Conservation (phyloP, 2,888 invertebrate genomes). For the Brachyptera risi region DNA sequence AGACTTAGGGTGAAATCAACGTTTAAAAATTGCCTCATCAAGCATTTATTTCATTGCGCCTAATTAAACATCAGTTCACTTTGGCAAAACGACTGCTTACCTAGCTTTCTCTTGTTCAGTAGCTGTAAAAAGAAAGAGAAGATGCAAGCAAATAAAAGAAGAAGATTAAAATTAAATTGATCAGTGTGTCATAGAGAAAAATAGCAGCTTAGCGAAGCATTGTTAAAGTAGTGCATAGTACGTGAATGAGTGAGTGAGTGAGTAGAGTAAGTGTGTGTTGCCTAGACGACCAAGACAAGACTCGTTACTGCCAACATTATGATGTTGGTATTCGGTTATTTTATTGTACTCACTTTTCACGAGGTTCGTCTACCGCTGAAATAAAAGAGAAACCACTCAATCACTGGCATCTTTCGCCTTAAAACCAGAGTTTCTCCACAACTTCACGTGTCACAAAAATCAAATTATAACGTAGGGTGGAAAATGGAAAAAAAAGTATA, state of each 20-base stretch:
- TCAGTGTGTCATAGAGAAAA: constrained; percentile 11
- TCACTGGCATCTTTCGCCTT: constrained; percentile 9
- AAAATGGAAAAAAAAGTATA: no score
- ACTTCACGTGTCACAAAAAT: no score
- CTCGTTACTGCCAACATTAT: background rate
- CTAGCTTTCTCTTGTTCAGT: constrained; percentile 39
- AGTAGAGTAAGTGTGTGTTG: background rate
- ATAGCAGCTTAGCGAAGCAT: constrained; percentile 9
- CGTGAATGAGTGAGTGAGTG: background rate
- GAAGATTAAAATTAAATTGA: constrained; percentile 17
- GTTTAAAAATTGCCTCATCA: no score
- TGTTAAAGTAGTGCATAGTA: background rate
- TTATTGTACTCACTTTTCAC: constrained; percentile 82
- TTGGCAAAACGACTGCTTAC: constrained; percentile 29
- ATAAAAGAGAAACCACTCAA: constrained; percentile 42
- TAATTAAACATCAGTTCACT: background rate
- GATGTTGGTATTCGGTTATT: background rate
- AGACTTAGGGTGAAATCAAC: no score
- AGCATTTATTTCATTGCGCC: no score
- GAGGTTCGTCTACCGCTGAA: constrained; percentile 93
- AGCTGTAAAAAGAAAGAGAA: constrained; percentile 38
- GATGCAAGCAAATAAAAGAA: constrained; percentile 29
- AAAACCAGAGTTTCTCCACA: no score
- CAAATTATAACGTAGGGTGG: no score
- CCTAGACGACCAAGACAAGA: no score